A percentile compares a stretch with the other conserved stretches of the same genome.
These are phyloP conservation scores for Petaurus breviceps DNA, from an alignment of 2,113 vertebrate species.

Conservation along the genomic window DNA sequence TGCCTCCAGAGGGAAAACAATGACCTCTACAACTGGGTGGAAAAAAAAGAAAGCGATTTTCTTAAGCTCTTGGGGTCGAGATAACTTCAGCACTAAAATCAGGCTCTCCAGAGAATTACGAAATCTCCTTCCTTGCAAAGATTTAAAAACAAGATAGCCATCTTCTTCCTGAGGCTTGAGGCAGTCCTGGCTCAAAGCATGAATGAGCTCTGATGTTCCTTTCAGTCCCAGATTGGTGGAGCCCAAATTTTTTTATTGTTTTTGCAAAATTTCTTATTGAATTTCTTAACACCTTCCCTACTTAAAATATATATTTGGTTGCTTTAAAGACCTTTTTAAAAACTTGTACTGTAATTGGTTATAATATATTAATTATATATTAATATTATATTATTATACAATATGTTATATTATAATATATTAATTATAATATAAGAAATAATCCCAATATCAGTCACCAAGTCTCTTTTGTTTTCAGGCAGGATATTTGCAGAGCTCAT, in stretches of 20 bases:
- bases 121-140: not conserved
- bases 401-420: too few species aligned
- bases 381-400: too few species aligned
- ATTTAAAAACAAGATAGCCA: not conserved
- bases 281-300: not conserved
- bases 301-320: not conserved
- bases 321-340: not conserved
- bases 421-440: too few species aligned
- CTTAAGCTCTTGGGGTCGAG: not conserved
- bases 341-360: constrained; percentile 52
- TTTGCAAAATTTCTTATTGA: not conserved
- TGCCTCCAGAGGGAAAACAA: not conserved
- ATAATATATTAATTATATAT: too few species aligned
- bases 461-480: constrained; percentile 88
- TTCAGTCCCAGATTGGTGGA: not conserved
- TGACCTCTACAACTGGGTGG: not conserved
- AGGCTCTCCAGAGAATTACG: not conserved
- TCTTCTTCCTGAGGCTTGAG: not conserved
- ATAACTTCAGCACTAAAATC: not conserved
- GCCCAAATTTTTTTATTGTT: not conserved
- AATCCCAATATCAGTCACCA: constrained; percentile 71
- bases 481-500: constrained; percentile 98
- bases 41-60: not conserved
- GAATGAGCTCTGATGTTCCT: not conserved
- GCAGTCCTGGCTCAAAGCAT: not conserved